Base-by-base conservation (phyloP, 23 tunicate species). In the Pegea sp. region DNA sequence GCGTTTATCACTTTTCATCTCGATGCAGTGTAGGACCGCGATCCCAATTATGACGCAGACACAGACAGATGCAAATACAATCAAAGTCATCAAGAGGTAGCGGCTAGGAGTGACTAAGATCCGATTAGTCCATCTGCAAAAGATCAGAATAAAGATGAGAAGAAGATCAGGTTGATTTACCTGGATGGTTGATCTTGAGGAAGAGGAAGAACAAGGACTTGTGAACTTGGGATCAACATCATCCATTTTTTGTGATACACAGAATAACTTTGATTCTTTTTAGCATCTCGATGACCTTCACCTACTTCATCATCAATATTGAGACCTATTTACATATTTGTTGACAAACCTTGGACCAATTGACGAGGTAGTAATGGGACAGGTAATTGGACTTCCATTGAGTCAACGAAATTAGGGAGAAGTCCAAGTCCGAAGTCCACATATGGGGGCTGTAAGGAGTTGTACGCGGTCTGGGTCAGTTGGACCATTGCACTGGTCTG, bases 151-250 rank as follows among this genome's bases (percentile, higher is more conserved):
- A 19, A 0, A 28, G 20, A 26, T 56, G 52, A 26, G 5, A 6
- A 19, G 13, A 52, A 38, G 16, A 49, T 5, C 4, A 34, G 22
- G 5, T 4, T 30, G 24, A 34, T 50, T 34, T 42, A 78, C 92
- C 73, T 70, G 75, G 38, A 33, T 19, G 81, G 74, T 1, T 70
- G 60, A 59, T 44, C 34, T 4, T 22, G 55, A 3, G 93, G 93
- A 29, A 71, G 31, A 22, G 93, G 75, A 0, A 30, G 66, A 23
- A 81, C 59, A 55, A 61, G 69, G 24, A 81, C 44, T 33, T 72
- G 74, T 16, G 93, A 81, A 49, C 72, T 81, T 25, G 93, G 93
- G 31, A 81, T 81, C 20, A 81, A 24, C 93, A 81, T 81, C 33
- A 76, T 56, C 80, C 80, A 81, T 1, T 55, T 52, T 11, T 44